Conservation (phyloP, 2,797 vertebrate species). For the Sus cebifrons region DNA sequence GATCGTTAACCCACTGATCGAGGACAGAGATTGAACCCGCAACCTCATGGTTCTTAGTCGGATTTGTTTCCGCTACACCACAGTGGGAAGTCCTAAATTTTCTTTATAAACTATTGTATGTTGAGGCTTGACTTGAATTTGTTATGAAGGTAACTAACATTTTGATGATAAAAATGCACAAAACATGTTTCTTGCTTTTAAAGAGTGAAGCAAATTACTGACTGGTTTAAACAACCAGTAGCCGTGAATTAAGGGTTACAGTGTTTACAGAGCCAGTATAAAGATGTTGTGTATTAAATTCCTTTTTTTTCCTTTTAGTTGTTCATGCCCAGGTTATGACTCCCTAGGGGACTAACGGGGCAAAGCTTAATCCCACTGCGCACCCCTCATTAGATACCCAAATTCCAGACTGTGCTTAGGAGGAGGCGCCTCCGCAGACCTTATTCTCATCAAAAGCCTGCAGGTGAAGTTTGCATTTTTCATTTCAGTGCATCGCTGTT, state of each 20-base stretch:
- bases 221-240: background rate
- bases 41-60: too few relatives aligned
- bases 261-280: background rate
- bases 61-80: too few relatives aligned
- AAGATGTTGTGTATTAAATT: background rate
- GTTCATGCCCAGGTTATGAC: background rate
- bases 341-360: background rate
- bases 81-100: background rate
- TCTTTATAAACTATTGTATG: background rate
- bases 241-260: background rate
- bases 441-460: background rate
- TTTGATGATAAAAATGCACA: background rate
- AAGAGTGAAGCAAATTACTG: background rate
- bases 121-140: background rate
- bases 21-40: too few relatives aligned
- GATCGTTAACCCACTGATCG: too few relatives aligned
- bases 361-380: background rate
- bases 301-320: background rate
- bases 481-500: background rate
- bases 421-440: background rate
- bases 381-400: background rate
- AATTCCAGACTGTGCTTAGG: background rate
- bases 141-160: background rate
- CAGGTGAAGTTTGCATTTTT: background rate
- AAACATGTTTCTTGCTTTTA: background rate